Percentiles rank a stretch among this genome's conserved stretches.
phyloP scores from a whole-genome alignment of 1,140 invertebrate genomes.

The Drosophila lini region DNA sequence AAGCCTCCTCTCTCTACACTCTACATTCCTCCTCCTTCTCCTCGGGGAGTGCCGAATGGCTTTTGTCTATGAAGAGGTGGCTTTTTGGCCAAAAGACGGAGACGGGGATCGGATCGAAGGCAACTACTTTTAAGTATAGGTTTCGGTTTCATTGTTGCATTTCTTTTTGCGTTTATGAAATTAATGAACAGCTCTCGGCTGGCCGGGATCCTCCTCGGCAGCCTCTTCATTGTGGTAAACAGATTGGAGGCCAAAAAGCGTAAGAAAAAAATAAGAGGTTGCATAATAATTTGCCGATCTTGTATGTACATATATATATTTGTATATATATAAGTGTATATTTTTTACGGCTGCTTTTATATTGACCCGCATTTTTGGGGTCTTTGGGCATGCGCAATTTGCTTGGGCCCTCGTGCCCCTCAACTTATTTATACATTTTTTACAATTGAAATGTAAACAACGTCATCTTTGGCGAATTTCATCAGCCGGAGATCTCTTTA shows the following conservation, averaged over 20 bases:
- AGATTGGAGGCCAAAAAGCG: constrained; percentile 35
- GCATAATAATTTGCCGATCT: constrained; percentile 58
- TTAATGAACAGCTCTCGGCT: constrained; percentile 73
- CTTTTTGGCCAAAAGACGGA: constrained; percentile 11
- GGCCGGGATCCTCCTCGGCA: constrained; percentile 30
- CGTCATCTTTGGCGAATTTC: constrained; percentile 39
- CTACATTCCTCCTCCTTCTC: constrained; percentile 9
- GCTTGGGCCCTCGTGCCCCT: constrained; percentile 56
- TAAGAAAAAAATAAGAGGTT: constrained; percentile 43
- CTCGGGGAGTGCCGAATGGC: constrained; percentile 75
- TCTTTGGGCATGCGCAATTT: constrained; percentile 54
- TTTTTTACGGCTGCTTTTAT: constrained; percentile 51
- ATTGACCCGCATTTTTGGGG: constrained; percentile 76
- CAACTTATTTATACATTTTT: constrained; percentile 66
- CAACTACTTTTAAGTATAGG: constrained; percentile 81
- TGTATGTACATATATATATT: not conserved
- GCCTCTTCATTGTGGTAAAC: constrained; percentile 34
- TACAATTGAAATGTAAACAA: constrained; percentile 80
- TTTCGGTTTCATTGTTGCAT: constrained; percentile 83
- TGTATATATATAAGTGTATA: not conserved
- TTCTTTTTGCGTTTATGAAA: constrained; percentile 81
- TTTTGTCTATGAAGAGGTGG: constrained; percentile 71
- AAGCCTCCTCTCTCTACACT: constrained; percentile 1
- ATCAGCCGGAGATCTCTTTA: constrained; percentile 24
- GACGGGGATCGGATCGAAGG: constrained; percentile 1